Percentiles rank a stretch among this genome's conserved stretches.
Conservation (phyloP, 2,113 vertebrate genomes). For the Meriones unguiculatus region DNA sequence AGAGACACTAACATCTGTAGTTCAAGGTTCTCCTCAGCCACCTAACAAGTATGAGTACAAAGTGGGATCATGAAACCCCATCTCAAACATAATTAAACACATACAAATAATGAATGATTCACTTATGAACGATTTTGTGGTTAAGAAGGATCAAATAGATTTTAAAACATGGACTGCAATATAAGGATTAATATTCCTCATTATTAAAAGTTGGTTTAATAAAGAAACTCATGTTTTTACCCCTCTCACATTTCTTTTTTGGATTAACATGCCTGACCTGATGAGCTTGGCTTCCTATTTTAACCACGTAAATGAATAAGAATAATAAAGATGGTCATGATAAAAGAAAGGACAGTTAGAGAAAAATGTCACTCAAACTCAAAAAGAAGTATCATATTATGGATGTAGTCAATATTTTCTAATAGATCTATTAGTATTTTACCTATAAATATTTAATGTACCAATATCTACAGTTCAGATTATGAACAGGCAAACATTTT, state of each 20-base stretch:
- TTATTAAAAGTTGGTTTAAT: background rate
- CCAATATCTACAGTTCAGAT: background rate
- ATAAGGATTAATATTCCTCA: background rate
- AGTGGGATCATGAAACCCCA: background rate
- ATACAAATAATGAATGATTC: background rate
- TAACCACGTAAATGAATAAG: conserved; percentile 5
- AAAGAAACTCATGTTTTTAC: background rate
- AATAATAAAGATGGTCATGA: background rate
- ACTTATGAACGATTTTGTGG: background rate
- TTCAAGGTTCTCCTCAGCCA: background rate
- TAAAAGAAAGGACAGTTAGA: background rate
- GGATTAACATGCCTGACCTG: background rate
- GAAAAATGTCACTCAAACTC: background rate
- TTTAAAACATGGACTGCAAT: background rate
- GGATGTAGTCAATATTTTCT: background rate
- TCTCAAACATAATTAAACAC: background rate
- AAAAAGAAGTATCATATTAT: background rate
- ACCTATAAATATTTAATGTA: background rate
- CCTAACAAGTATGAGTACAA: background rate
- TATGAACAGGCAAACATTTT: background rate
- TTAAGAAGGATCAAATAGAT: background rate
- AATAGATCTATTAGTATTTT: background rate
- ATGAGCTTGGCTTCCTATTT: background rate
- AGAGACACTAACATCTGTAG: background rate
- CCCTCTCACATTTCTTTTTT: conserved; percentile 11